These are phyloP conservation scores for Gadopsis marmoratus DNA, from an alignment of 2,797 vertebrate species.

Conservation along the genomic window DNA sequence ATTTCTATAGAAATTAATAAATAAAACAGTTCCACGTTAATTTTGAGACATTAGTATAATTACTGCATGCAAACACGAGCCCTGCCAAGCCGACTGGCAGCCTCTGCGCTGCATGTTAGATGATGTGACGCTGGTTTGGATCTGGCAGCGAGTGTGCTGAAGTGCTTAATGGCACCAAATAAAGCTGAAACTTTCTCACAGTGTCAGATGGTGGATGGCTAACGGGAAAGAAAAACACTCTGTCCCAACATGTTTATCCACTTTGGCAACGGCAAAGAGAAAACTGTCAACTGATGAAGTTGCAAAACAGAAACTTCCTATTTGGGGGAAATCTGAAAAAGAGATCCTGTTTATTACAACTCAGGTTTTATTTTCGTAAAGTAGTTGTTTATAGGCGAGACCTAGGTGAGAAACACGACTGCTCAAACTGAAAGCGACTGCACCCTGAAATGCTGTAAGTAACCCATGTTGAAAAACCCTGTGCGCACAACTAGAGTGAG, in stretches of 20 bases:
- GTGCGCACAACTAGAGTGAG: not conserved
- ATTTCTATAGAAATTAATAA: constrained; percentile 19
- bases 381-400: not conserved
- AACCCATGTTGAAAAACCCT: not conserved
- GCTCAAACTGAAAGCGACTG: not conserved
- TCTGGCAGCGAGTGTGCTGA: constrained; percentile 26
- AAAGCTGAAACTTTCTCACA: constrained; percentile 33
- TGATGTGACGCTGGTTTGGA: constrained; percentile 16
- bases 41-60: constrained; percentile 41
- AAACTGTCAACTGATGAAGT: constrained; percentile 11
- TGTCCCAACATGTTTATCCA: constrained; percentile 27
- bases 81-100: constrained; percentile 30
- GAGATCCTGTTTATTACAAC: not conserved
- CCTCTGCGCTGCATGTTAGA: not conserved
- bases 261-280: constrained; percentile 22
- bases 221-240: not conserved
- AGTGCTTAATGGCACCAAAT: constrained; percentile 24
- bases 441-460: too few species aligned
- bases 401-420: not conserved
- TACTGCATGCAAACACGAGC: constrained; percentile 17
- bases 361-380: not conserved
- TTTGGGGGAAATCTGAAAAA: not conserved
- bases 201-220: constrained; percentile 24
- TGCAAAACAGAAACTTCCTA: not conserved
- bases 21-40: constrained; percentile 16